phyloP scores from a whole-genome alignment of 2,797 vertebrate species.

The Intellagama lesueurii region DNA sequence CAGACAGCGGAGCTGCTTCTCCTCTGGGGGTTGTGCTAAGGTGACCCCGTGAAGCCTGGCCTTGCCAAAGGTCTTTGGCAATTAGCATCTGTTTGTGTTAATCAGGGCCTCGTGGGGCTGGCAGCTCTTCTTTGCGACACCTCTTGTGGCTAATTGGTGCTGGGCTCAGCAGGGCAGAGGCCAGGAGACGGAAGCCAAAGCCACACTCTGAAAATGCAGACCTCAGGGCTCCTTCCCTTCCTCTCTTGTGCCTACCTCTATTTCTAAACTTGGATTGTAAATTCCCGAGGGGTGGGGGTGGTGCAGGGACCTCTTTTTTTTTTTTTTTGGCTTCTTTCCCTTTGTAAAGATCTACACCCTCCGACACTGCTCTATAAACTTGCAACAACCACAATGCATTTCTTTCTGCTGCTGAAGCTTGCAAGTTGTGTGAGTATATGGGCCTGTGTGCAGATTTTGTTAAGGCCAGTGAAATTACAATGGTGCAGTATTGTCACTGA shows the following conservation, averaged over 20 bases:
- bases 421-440: not conserved
- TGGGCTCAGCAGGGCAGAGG: not conserved
- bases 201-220: not conserved
- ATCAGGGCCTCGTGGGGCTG: constrained; percentile 24
- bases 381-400: not conserved
- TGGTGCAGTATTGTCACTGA: not conserved
- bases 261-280: not conserved
- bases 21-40: not conserved
- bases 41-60: not conserved
- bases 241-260: not conserved
- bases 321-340: too few species aligned
- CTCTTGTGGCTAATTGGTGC: constrained; percentile 64
- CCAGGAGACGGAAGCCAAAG: not conserved
- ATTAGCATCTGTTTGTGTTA: constrained; percentile 17
- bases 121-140: constrained; percentile 60
- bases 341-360: not conserved
- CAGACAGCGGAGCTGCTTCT: constrained; percentile 34
- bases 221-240: not conserved
- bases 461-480: too few species aligned
- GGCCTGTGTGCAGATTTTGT: too few species aligned
- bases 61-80: not conserved
- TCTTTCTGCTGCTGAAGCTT: not conserved
- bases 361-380: too few species aligned
- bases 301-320: not conserved
- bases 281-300: not conserved